Base-by-base conservation (phyloP, 1,140 invertebrate species). In the Plectus sambesii region DNA sequence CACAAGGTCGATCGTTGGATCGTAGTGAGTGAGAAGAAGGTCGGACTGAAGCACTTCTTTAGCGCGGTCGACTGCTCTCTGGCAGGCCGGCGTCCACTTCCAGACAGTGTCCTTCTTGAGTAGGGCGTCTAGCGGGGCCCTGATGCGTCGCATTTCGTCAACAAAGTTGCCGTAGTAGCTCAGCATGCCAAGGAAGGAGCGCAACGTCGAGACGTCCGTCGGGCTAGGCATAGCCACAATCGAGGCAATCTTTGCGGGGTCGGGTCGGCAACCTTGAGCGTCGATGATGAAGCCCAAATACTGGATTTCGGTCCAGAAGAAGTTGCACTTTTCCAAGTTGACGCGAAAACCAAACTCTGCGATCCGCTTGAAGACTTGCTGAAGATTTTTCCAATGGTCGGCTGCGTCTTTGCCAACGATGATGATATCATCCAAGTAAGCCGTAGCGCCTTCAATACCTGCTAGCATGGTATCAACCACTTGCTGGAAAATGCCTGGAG, bases 401-500 rank as follows among this genome's bases (percentile, higher is more conserved):
- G 33, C 35, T 4, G 15, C 5, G 6, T 25, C 19, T n/a, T 33
- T 26, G 26, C 15, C 27, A 23, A 36, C 41, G 12, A 56, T 37
- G 22, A 56, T 54, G n/a, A 56, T 1, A 22, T 56, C 54, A 27
- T 56, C 55, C 22, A 60, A 27, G 36, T 56, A 56, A 27, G 33
- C 57, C n/a, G 26, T 43, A 53, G 20, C 56, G 56, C 6, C 68
- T 33, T 20, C 47, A 51, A 46, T 33, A 37, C 49, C 55, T 30
- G 37, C 30, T n/a, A 75, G 43, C 1, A 68, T 49, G 50, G 64
- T 50, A 42, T 73, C 66, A 5, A 76, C 70, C n/a, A 69, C 60
- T 40, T 64, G 26, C 47, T 78, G 71, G 50, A 76, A 78, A 47
- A 73, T 67, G 24, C 63, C 48, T 24, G 75, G 72, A 1, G 73